Evolutionary conservation across 2,888 invertebrate species (phyloP), one percentile per base, ranked within the genome.

Genomic region (Uloborus plumipes): DNA sequence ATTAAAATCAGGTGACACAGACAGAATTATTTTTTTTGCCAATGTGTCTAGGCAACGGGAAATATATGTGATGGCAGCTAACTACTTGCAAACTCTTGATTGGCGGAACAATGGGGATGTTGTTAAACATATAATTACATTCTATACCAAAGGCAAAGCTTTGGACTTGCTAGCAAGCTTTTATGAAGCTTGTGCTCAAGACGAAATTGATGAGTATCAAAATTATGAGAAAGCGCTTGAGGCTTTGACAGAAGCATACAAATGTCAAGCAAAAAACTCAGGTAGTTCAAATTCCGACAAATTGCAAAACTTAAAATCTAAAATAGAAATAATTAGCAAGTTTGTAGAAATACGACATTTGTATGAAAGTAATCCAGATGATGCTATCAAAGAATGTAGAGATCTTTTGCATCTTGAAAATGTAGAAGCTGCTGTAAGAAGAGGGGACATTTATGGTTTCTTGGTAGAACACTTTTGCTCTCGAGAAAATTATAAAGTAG

Each of bases 61-160:
- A 88, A 96, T 98, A 73, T 99, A 98, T 88, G 93, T 98, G 7
- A 96, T 98, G 96, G 99, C 98, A 0, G 99, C 97, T 0, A 98
- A 99, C 90, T 98, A 97, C 90, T 90, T 99, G 77, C 97, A 99
- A 87, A 93, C 97, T 0, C 90, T 96, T 0, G 95, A 97, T 88
- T 99, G 98, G 98, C 94, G 95, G 86, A 92, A 94, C 78, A 93
- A 97, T 84, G 94, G 95, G 0, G 95, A 95, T 87, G 93, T 98
- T 26, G 92, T 97, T 87, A 93, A 96, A 85, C 95, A 96, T 87
- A 97, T 99, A 74, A 94, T 98, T 26, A 94, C 93, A 51, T 98
- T 99, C 89, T 99, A 99, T 89, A 95, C 95, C 0, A 95, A 97
- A 88, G 98, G 95, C 0, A 94, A 95, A 88, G 96, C 98, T 0